Evolutionary conservation across 2,888 invertebrate species (phyloP).

Genomic region (Synanthedon vespiformis): DNA sequence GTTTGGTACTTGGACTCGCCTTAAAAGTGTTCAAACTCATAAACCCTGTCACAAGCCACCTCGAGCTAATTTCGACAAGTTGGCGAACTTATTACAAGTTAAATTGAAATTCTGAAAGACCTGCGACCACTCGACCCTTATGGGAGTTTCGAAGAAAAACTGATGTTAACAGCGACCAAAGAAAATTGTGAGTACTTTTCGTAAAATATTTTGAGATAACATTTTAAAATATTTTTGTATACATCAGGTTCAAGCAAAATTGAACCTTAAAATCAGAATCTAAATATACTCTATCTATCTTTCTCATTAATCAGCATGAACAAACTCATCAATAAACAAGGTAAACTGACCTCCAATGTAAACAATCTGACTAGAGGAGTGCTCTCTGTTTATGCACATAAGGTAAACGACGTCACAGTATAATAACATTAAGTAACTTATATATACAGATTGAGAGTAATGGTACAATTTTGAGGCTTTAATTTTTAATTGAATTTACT

Average conservation of each 20-base stretch:
- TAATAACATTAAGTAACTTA: too few relatives aligned
- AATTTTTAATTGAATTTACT: too few relatives aligned
- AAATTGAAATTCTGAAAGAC: slow-evolving; percentile 52
- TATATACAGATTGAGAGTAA: too few relatives aligned
- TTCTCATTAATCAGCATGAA: slow-evolving; percentile 12
- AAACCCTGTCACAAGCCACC: not conserved
- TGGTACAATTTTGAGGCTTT: too few relatives aligned
- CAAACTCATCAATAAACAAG: slow-evolving; percentile 28
- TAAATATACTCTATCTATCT: not conserved
- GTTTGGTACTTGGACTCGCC: too few relatives aligned
- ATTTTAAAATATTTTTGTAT: too few relatives aligned
- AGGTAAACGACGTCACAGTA: too few relatives aligned
- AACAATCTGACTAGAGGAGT: slow-evolving; percentile 18
- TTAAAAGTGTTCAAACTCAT: not conserved
- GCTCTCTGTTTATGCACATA: slow-evolving; percentile 4
- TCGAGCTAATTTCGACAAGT: slow-evolving; percentile 41
- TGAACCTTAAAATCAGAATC: too few relatives aligned
- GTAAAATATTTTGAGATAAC: too few relatives aligned
- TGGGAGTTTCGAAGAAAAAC: slow-evolving; percentile 21
- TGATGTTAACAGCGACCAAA: slow-evolving; percentile 10
- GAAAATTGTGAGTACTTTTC: slow-evolving; percentile 9
- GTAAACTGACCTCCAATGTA: slow-evolving; percentile 16
- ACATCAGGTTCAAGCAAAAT: too few relatives aligned
- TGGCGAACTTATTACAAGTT: slow-evolving; percentile 52
- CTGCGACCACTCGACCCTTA: slow-evolving; percentile 22